phyloP scores from a whole-genome alignment of 2,888 invertebrate species.

The Stratiomys singularior region DNA sequence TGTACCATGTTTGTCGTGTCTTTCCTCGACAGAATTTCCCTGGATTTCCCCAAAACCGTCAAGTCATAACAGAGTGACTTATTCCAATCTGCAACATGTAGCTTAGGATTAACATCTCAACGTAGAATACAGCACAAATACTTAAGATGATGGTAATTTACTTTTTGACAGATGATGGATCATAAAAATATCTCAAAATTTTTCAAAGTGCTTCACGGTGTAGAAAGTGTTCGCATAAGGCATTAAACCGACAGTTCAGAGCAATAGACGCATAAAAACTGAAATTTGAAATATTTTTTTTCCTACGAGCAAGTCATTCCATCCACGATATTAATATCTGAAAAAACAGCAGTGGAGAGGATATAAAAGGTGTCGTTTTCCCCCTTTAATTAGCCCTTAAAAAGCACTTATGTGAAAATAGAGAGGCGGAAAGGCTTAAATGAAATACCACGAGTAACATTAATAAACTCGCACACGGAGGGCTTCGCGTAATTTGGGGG shows the following conservation, averaged over 20 bases:
- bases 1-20: neutral
- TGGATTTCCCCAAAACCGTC: neutral
- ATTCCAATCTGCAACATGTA: neutral
- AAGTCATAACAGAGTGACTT: neutral
- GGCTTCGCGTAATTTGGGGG: no score
- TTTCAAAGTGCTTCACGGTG: constrained; percentile 1
- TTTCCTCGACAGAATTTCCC: neutral
- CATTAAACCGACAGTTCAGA: constrained; percentile 6
- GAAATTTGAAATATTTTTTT: neutral
- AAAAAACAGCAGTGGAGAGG: constrained; percentile 5
- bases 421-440: constrained; percentile 15
- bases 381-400: constrained; percentile 43
- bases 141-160: constrained; percentile 43
- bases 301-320: neutral
- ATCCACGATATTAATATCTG: constrained; percentile 16
- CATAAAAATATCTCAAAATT: constrained; percentile 35
- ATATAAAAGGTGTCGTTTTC: constrained; percentile 31
- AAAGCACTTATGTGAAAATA: constrained; percentile 33
- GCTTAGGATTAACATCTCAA: neutral
- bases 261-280: constrained; percentile 20
- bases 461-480: neutral
- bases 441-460: neutral
- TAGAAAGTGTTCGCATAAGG: neutral
- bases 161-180: constrained; percentile 33
- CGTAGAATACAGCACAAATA: neutral